phyloP scores from a whole-genome alignment of 2,888 invertebrate genomes.

The Halictus ligatus region DNA sequence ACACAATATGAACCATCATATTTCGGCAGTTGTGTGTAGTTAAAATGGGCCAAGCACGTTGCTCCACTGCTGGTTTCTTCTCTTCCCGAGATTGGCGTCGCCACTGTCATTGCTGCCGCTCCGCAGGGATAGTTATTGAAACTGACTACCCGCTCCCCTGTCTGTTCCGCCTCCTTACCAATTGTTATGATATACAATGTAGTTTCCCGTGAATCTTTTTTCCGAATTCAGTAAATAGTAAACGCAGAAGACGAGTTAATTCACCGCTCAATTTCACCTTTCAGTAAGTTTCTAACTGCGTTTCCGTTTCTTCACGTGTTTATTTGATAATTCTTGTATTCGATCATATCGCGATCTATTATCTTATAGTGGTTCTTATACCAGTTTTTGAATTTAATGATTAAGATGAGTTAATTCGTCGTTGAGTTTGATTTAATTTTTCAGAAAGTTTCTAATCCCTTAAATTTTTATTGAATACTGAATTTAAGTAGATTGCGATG shows the following conservation, averaged over 20 bases:
- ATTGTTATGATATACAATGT: neutral
- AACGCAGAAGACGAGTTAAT: no score
- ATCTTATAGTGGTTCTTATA: no score
- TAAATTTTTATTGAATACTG: no score
- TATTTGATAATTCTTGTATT: no score
- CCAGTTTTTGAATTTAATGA: no score
- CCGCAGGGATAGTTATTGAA: conserved; percentile 35
- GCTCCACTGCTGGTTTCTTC: conserved; percentile 42
- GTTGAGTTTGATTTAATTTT: neutral
- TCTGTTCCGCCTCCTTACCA: neutral
- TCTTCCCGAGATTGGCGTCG: conserved; percentile 50
- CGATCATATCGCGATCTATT: no score
- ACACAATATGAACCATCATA: conserved; percentile 68
- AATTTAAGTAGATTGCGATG: no score
- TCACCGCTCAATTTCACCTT: no score
- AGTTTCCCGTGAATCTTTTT: neutral
- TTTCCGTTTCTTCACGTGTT: no score
- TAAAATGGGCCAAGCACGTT: conserved; percentile 66
- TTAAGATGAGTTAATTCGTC: neutral
- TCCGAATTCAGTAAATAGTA: neutral
- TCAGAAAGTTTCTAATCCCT: no score
- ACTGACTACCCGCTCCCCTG: conserved; percentile 21
- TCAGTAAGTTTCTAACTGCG: no score
- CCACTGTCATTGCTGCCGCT: conserved; percentile 42
- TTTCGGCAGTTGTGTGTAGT: conserved; percentile 66